These are phyloP conservation scores for Aurelia coerulea DNA, from an alignment of 30 jellyfish, hydroid and myxozoan genomes.

Conservation along the genomic window DNA sequence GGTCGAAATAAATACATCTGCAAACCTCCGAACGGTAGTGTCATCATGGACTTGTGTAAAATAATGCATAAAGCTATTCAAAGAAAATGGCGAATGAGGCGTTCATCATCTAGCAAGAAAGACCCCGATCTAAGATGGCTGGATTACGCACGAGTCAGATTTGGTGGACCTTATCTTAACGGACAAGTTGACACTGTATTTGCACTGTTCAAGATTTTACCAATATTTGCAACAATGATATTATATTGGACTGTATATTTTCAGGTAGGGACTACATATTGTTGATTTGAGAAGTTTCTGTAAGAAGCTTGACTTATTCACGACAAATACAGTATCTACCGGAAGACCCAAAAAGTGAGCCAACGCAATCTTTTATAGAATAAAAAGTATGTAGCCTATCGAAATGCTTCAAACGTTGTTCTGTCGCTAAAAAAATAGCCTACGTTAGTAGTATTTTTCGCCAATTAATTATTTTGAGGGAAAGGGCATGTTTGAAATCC, in stretches of 20 bases:
- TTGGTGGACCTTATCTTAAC: conserved; percentile 81
- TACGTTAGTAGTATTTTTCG: too few relatives aligned
- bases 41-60: conserved; percentile 66
- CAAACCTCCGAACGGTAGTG: conserved; percentile 85
- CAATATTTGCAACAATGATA: conserved; percentile 63
- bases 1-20: conserved; percentile 72
- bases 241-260: conserved; percentile 80
- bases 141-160: conserved; percentile 82
- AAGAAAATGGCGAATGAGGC: conserved; percentile 37
- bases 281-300: neutral
- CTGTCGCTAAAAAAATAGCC: too few relatives aligned
- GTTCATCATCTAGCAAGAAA: conserved; percentile 4
- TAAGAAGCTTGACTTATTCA: too few relatives aligned
- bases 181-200: conserved; percentile 88
- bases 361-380: too few relatives aligned
- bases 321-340: too few relatives aligned
- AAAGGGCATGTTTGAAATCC: too few relatives aligned
- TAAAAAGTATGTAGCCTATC: too few relatives aligned
- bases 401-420: too few relatives aligned
- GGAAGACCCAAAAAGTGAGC: too few relatives aligned
- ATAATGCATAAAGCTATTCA: conserved; percentile 58
- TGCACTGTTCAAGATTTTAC: conserved; percentile 61
- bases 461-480: too few relatives aligned
- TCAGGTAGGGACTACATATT: conserved; percentile 62
- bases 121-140: conserved; percentile 57